Conservation (phyloP, 2,113 vertebrate species). For the Aphyosemion australe region DNA sequence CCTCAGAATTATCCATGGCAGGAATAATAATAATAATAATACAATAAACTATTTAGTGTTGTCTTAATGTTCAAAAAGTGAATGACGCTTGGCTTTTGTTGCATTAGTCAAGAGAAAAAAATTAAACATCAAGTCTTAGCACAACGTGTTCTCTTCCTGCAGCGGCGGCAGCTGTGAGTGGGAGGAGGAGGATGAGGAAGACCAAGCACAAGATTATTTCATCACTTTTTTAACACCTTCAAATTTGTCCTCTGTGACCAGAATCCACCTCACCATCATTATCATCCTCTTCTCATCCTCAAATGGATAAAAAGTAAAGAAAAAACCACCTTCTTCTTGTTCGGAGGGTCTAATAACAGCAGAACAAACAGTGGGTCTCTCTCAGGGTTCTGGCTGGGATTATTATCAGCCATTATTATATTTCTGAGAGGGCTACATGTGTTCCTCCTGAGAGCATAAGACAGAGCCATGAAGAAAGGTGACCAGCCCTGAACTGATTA, state of each 20-base stretch:
- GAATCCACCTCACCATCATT: slow-evolving; percentile 36
- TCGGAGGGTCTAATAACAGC: slow-evolving; percentile 53
- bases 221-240: slow-evolving; percentile 61
- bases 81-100: slow-evolving; percentile 19
- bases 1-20: slow-evolving; percentile 2
- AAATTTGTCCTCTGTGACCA: slow-evolving; percentile 47
- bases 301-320: slow-evolving; percentile 9
- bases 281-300: slow-evolving; percentile 27
- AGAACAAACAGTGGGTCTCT: slow-evolving; percentile 51
- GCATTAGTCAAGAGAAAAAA: slow-evolving; percentile 37
- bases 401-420: slow-evolving; percentile 59
- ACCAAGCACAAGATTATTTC: slow-evolving; percentile 54
- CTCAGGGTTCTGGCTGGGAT: slow-evolving; percentile 30
- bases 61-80: slow-evolving; percentile 24
- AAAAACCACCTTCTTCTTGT: slow-evolving; percentile 27
- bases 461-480: slow-evolving; percentile 28
- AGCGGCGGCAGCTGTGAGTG: slow-evolving; percentile 58
- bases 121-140: slow-evolving; percentile 55
- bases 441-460: slow-evolving; percentile 30
- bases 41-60: slow-evolving; percentile 20
- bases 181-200: slow-evolving; percentile 60
- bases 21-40: slow-evolving; percentile 4
- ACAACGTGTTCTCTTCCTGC: slow-evolving; percentile 57
- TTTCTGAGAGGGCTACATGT: slow-evolving; percentile 49
- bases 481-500: slow-evolving; percentile 36